phyloP scores from a whole-genome alignment of 2,797 vertebrate genomes.

The Xenentodon cancila region DNA sequence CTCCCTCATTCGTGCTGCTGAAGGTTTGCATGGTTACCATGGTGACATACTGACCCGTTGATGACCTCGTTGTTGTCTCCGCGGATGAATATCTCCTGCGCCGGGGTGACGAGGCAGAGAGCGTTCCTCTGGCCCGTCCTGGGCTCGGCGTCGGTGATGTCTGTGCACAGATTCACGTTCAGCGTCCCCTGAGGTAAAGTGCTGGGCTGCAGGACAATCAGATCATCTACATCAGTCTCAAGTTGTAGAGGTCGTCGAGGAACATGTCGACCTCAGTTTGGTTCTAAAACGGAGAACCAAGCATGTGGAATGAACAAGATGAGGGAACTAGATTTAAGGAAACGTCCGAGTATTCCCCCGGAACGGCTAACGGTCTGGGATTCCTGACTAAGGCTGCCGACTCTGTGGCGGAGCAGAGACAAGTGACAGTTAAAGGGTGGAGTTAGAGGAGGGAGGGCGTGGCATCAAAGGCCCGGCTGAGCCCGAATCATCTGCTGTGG shows the following conservation, averaged over 20 bases:
- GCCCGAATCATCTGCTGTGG: slow-evolving; percentile 64
- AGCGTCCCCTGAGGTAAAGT: slow-evolving; percentile 80
- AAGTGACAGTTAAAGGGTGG: slow-evolving; percentile 39
- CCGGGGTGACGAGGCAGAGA: slow-evolving; percentile 65
- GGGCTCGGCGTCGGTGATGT: slow-evolving; percentile 71
- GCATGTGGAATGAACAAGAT: not conserved
- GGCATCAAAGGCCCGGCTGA: slow-evolving; percentile 63
- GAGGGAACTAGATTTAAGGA: too few relatives aligned
- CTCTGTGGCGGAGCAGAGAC: slow-evolving; percentile 27
- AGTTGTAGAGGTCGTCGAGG: not conserved
- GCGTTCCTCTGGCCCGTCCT: slow-evolving; percentile 78
- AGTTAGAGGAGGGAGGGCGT: slow-evolving; percentile 31
- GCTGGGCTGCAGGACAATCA: slow-evolving; percentile 63
- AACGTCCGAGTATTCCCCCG: too few relatives aligned
- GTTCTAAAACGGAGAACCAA: not conserved
- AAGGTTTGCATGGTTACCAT: too few relatives aligned
- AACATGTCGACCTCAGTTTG: too few relatives aligned
- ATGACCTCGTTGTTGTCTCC: slow-evolving; percentile 79
- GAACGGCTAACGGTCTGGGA: too few relatives aligned
- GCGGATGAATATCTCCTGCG: slow-evolving; percentile 77
- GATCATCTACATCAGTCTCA: not conserved
- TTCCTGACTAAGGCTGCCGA: too few relatives aligned
- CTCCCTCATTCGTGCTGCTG: too few relatives aligned
- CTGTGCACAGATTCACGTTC: slow-evolving; percentile 73
- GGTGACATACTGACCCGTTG: slow-evolving; percentile 64